Conservation (phyloP, 2,888 invertebrate genomes). For the Ophioninae sp. region DNA sequence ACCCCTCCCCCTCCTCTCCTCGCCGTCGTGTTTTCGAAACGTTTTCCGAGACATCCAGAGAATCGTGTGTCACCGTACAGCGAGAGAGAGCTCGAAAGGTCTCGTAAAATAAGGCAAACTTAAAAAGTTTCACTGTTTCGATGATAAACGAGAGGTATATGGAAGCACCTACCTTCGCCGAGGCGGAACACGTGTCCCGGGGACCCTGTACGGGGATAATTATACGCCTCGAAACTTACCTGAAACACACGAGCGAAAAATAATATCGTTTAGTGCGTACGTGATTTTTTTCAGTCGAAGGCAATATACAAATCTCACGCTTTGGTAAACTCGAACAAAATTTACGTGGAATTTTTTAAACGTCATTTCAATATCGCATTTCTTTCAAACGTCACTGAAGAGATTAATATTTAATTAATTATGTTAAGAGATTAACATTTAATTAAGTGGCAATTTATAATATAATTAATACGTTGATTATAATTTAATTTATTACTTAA, state of each 20-base stretch:
- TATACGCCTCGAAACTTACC: conserved; percentile 30
- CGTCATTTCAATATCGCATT: no score
- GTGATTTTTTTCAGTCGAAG: conserved; percentile 11
- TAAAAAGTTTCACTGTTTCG: not conserved
- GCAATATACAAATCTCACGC: conserved; percentile 1
- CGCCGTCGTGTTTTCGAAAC: not conserved
- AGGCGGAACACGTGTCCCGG: conserved; percentile 4
- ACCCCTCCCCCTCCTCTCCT: not conserved
- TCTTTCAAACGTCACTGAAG: no score
- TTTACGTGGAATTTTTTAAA: no score
- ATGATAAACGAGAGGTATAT: not conserved
- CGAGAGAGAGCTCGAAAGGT: not conserved
- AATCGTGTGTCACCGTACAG: not conserved
- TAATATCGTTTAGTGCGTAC: not conserved
- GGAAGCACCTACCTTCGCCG: conserved; percentile 19
- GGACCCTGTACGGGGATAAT: not conserved
- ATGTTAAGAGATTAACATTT: no score
- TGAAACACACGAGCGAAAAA: conserved; percentile 25
- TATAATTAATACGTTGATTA: no score
- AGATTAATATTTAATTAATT: no score
- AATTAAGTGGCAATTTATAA: no score
- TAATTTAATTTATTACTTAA: no score
- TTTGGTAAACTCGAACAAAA: not conserved
- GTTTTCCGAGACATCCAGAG: conserved; percentile 2
- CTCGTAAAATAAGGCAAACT: not conserved